phyloP scores from a whole-genome alignment of 2,888 invertebrate species.

The Marasmarcha lunaedactyla region DNA sequence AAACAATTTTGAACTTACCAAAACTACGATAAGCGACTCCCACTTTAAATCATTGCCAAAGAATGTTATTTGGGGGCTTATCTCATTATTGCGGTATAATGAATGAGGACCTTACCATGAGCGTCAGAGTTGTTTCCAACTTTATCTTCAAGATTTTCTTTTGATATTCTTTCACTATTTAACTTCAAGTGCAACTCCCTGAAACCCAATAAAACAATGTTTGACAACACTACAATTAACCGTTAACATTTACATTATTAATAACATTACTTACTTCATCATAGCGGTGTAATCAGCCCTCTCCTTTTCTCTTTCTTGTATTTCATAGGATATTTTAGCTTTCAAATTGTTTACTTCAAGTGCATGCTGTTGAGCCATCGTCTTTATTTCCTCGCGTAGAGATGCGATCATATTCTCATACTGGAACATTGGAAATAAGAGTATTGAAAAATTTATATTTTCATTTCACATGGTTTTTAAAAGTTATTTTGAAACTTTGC shows the following conservation, averaged over 20 bases:
- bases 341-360: constrained; percentile 76
- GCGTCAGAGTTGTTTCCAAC: constrained; percentile 40
- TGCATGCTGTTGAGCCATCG: constrained; percentile 65
- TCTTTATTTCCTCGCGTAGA: constrained; percentile 71
- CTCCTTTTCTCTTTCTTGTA: constrained; percentile 86
- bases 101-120: no score
- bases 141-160: constrained; percentile 78
- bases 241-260: no score
- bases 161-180: constrained; percentile 78
- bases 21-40: no score
- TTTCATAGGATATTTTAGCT: constrained; percentile 80
- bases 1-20: no score
- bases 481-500: no score
- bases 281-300: constrained; percentile 81
- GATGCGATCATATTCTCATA: constrained; percentile 70
- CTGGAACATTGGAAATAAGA: constrained; percentile 47
- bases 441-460: no score
- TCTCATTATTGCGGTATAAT: no score
- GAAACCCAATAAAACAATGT: constrained; percentile 21
- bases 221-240: constrained; percentile 1
- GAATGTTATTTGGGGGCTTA: no score
- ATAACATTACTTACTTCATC: constrained; percentile 71
- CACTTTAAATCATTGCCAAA: no score
- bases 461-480: no score
- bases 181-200: constrained; percentile 84